Percentiles rank a stretch among this genome's conserved stretches.
Conservation (phyloP, 2,888 invertebrate genomes). For the Argyresthia albistria region DNA sequence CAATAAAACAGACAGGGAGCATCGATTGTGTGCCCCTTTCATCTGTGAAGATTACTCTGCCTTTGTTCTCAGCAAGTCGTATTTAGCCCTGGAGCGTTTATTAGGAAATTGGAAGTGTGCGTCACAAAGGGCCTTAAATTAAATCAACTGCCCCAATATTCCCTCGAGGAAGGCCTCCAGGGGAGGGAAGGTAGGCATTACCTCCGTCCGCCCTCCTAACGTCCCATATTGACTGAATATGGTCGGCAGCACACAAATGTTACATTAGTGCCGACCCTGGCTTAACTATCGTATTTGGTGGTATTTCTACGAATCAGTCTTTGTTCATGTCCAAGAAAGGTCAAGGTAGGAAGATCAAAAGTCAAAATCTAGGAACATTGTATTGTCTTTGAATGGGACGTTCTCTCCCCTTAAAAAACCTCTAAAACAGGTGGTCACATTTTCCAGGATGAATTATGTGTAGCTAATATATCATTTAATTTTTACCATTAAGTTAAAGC, state of each 20-base stretch:
- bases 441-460: too few species aligned
- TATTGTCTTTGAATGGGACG: too few species aligned
- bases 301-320: constrained; percentile 9
- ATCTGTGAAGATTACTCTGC: constrained; percentile 28
- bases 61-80: constrained; percentile 43
- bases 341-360: too few species aligned
- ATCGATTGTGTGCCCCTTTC: constrained; percentile 39
- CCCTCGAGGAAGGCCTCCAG: constrained; percentile 38
- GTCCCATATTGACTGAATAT: constrained; percentile 25
- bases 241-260: constrained; percentile 20
- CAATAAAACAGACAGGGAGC: constrained; percentile 32
- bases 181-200: constrained; percentile 23
- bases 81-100: constrained; percentile 43
- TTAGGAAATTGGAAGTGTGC: constrained; percentile 53
- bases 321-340: not conserved
- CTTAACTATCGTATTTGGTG: constrained; percentile 10
- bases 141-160: constrained; percentile 56
- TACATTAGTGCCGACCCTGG: constrained; percentile 11
- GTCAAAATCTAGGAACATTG: too few species aligned
- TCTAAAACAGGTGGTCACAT: too few species aligned
- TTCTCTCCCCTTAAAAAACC: too few species aligned
- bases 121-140: constrained; percentile 59
- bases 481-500: too few species aligned
- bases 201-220: constrained; percentile 15
- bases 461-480: too few species aligned